Conservation (phyloP, 2,888 invertebrate species). For the Pseudoips prasinana region DNA sequence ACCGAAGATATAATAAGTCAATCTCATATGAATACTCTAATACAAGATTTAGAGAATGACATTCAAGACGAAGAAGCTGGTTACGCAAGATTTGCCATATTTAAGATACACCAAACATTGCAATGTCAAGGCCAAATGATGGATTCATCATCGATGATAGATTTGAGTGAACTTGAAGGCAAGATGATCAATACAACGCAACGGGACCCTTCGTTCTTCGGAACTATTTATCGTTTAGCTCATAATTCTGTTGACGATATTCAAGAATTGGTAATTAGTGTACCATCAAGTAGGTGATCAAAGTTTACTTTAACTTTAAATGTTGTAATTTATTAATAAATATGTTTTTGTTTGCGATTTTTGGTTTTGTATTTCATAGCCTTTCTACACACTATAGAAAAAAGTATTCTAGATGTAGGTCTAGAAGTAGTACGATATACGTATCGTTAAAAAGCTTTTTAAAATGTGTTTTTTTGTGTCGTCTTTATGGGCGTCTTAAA, state of each 20-base stretch:
- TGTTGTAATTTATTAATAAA: too few relatives aligned
- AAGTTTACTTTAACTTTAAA: constrained; percentile 1
- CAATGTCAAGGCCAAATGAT: constrained; percentile 48
- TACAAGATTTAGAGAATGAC: constrained; percentile 44
- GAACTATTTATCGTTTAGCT: constrained; percentile 57
- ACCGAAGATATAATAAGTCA: constrained; percentile 53
- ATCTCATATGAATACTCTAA: constrained; percentile 41
- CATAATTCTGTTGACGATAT: constrained; percentile 43
- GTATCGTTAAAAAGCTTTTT: too few relatives aligned
- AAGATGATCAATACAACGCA: constrained; percentile 27
- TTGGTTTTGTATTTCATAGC: too few relatives aligned
- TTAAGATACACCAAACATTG: constrained; percentile 61
- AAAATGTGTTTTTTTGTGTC: too few relatives aligned
- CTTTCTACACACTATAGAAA: too few relatives aligned
- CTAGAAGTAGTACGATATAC: too few relatives aligned
- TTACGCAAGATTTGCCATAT: constrained; percentile 63
- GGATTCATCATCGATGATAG: constrained; percentile 68
- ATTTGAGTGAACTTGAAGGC: constrained; percentile 43
- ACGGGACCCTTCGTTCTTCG: constrained; percentile 39
- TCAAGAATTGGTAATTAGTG: constrained; percentile 56
- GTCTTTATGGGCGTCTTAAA: too few relatives aligned
- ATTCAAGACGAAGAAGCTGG: constrained; percentile 41
- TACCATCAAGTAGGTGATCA: constrained; percentile 28
- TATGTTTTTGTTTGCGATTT: too few relatives aligned
- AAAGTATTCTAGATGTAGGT: too few relatives aligned